These are phyloP conservation scores for Bicyclus anynana DNA, from an alignment of 1,140 invertebrate species.

Conservation along the genomic window DNA sequence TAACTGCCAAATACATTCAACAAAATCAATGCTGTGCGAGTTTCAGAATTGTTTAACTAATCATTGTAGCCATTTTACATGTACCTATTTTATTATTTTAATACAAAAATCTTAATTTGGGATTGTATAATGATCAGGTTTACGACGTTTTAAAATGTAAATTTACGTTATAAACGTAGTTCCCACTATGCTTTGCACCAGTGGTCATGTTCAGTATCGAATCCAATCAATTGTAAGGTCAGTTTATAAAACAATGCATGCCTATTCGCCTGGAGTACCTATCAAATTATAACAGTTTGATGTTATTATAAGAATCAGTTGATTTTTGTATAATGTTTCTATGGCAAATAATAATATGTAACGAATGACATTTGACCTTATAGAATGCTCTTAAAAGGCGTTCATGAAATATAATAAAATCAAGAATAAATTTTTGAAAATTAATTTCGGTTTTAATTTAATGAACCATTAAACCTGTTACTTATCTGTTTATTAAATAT, in stretches of 20 bases:
- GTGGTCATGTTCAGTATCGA: conserved; percentile 24
- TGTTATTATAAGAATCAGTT: conserved; percentile 66
- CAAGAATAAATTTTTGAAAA: conserved; percentile 68
- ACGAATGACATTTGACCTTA: conserved; percentile 69
- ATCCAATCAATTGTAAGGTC: conserved; percentile 12
- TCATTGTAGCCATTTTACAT: conserved; percentile 22
- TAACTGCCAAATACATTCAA: conserved; percentile 41
- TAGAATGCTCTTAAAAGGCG: conserved; percentile 60
- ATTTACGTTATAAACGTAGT: conserved; percentile 16
- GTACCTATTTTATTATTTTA: conserved; percentile 16
- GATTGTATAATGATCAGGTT: conserved; percentile 5
- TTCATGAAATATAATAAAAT: conserved; percentile 72
- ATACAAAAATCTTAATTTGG: conserved; percentile 10
- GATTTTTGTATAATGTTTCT: conserved; percentile 72
- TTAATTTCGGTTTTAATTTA: conserved; percentile 44
- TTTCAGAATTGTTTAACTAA: conserved; percentile 39
- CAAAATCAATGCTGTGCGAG: conserved; percentile 22
- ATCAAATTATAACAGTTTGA: conserved; percentile 55
- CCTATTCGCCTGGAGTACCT: conserved; percentile 45
- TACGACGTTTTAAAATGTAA: not conserved
- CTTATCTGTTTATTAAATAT: not conserved
- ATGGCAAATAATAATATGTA: conserved; percentile 57
- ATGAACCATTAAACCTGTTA: not conserved
- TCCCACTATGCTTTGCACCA: not conserved
- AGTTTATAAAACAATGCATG: conserved; percentile 29